Conservation (phyloP, 2,888 invertebrate species). For the Ochropacha duplaris region DNA sequence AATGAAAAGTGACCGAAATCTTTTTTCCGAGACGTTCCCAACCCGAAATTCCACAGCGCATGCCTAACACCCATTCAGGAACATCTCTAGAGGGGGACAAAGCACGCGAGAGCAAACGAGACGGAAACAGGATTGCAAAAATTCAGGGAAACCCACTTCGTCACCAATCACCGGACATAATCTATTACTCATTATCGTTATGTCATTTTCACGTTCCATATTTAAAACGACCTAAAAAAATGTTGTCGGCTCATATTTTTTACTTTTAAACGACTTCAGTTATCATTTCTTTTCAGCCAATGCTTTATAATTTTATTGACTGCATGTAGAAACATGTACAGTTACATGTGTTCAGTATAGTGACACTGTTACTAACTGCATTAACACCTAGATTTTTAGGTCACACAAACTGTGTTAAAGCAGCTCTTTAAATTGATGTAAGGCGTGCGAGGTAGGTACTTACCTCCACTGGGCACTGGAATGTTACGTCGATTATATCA, state of each 20-base stretch:
- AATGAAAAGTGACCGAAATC: constrained; percentile 17
- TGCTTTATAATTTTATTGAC: not conserved
- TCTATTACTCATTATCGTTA: constrained; percentile 32
- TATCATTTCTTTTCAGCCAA: not conserved
- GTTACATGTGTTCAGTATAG: constrained; percentile 10
- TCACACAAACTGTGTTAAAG: constrained; percentile 48
- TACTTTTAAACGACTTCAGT: not conserved
- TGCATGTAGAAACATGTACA: constrained; percentile 12
- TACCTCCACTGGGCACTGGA: constrained; percentile 20
- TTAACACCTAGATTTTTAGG: constrained; percentile 64
- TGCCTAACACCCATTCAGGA: constrained; percentile 71
- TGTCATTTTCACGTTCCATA: constrained; percentile 37
- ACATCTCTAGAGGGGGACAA: constrained; percentile 49
- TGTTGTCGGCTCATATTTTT: constrained; percentile 5
- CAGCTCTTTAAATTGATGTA: constrained; percentile 34
- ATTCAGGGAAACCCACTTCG: constrained; percentile 55
- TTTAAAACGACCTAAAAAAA: constrained; percentile 23
- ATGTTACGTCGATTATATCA: constrained; percentile 10
- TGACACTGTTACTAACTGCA: constrained; percentile 59
- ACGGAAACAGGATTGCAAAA: constrained; percentile 49
- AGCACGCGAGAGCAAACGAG: constrained; percentile 37
- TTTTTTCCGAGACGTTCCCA: constrained; percentile 10
- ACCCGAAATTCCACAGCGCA: constrained; percentile 55
- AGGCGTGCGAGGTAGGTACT: constrained; percentile 26
- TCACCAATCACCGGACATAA: constrained; percentile 34